Conservation (phyloP, 2,797 vertebrate species). For the Falco concolor region DNA sequence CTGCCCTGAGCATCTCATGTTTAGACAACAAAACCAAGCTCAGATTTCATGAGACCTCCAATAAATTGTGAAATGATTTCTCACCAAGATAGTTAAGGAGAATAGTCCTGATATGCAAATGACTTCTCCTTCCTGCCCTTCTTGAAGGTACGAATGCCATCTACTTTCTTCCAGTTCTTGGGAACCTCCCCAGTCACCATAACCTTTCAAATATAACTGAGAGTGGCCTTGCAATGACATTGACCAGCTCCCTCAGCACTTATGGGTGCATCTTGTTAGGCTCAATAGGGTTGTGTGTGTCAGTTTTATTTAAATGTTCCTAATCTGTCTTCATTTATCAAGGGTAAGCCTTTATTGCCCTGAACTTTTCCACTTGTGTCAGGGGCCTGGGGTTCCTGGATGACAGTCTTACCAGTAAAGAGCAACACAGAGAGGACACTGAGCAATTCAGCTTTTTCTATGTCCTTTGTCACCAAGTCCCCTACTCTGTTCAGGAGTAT, state of each 20-base stretch:
- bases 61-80: not conserved
- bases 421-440: not conserved
- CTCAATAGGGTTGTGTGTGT: not conserved
- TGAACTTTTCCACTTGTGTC: not conserved
- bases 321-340: not conserved
- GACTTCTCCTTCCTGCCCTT: not conserved
- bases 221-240: not conserved
- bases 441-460: not conserved
- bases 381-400: not conserved
- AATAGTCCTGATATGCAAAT: not conserved
- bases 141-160: not conserved
- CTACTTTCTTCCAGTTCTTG: not conserved
- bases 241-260: not conserved
- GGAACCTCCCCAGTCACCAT: not conserved
- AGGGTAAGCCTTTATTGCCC: not conserved
- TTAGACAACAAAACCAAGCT: not conserved
- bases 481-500: not conserved
- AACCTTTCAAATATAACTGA: too few relatives aligned
- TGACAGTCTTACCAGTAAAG: not conserved
- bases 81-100: not conserved
- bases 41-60: not conserved
- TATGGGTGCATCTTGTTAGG: not conserved
- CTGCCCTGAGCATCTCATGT: not conserved
- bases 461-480: too few relatives aligned
- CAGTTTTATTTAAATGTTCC: not conserved